A percentile compares a stretch with the other conserved stretches of the same genome.
phyloP scores from a whole-genome alignment of 1,140 invertebrate species.

The Aphaenogaster floridana region DNA sequence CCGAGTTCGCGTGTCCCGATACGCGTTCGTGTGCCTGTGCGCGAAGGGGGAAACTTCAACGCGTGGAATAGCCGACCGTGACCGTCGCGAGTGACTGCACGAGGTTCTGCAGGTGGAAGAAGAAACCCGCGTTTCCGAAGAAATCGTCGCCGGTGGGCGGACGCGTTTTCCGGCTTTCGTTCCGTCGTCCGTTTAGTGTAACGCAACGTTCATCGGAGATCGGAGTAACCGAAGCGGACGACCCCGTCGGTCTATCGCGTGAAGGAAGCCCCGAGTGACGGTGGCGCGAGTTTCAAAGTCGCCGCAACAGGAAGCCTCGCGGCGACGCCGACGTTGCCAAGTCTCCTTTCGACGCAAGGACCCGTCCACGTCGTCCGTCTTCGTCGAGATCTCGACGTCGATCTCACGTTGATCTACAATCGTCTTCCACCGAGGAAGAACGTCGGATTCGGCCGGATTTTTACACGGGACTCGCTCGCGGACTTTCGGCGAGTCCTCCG shows the following conservation, averaged over 20 bases:
- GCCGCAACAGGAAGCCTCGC: neutral
- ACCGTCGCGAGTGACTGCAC: conserved; percentile 47
- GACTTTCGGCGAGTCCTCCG: neutral
- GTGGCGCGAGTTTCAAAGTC: conserved; percentile 31
- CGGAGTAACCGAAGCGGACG: neutral
- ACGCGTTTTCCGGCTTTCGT: neutral
- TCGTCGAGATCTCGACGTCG: conserved; percentile 8
- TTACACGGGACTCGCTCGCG: neutral
- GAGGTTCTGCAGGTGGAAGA: neutral
- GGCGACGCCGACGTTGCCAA: neutral
- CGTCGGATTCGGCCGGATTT: neutral
- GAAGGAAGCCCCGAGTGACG: conserved; percentile 1
- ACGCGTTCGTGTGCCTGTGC: neutral
- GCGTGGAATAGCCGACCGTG: conserved; percentile 45
- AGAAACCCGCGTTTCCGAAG: neutral
- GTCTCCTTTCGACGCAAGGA: neutral
- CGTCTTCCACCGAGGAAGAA: conserved; percentile 10
- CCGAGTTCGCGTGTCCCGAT: neutral
- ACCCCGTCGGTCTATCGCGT: neutral
- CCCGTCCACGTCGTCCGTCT: neutral
- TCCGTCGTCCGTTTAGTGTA: neutral
- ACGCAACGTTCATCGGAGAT: neutral
- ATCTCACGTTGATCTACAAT: conserved; percentile 2
- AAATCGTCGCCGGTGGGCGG: neutral
- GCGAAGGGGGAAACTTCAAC: conserved; percentile 45